Percentiles rank a stretch among this genome's conserved stretches.
Conservation (phyloP, 2,797 vertebrate species). For the Pelochelys cantorii region DNA sequence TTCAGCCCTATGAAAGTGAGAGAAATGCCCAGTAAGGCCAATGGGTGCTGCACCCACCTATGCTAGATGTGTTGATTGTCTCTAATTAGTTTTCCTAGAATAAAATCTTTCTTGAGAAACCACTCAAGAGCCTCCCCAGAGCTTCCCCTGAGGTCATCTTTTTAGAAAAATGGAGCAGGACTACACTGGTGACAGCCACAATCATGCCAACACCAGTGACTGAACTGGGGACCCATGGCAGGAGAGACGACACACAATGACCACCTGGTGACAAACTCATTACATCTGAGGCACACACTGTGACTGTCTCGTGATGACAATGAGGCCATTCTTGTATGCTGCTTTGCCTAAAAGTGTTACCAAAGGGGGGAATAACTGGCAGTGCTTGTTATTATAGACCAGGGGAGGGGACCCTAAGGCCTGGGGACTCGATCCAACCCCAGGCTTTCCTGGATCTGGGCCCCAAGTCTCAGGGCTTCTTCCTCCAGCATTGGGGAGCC, state of each 20-base stretch:
- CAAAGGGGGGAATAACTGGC: background rate
- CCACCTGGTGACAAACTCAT: background rate
- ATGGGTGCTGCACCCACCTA: background rate
- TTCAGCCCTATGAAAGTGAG: background rate
- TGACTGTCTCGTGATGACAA: background rate
- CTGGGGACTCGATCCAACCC: too few relatives aligned
- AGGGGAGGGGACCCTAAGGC: too few relatives aligned
- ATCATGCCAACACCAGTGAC: background rate
- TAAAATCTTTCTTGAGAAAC: background rate
- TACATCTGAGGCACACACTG: accelerated
- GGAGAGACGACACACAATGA: background rate
- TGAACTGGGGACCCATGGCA: background rate
- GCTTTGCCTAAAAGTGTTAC: background rate
- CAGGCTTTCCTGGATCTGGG: too few relatives aligned
- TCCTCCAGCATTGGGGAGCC: too few relatives aligned
- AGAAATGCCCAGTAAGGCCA: background rate
- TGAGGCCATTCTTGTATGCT: background rate
- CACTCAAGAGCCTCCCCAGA: background rate
- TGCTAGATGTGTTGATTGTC: background rate
- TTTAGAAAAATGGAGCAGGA: background rate
- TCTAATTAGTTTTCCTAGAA: background rate
- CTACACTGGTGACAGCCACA: background rate
- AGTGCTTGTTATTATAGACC: background rate
- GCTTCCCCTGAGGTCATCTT: background rate
- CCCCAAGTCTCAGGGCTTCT: too few relatives aligned